These are phyloP conservation scores for Tricholauxania praeusta DNA, from an alignment of 2,888 invertebrate genomes.

Conservation along the genomic window DNA sequence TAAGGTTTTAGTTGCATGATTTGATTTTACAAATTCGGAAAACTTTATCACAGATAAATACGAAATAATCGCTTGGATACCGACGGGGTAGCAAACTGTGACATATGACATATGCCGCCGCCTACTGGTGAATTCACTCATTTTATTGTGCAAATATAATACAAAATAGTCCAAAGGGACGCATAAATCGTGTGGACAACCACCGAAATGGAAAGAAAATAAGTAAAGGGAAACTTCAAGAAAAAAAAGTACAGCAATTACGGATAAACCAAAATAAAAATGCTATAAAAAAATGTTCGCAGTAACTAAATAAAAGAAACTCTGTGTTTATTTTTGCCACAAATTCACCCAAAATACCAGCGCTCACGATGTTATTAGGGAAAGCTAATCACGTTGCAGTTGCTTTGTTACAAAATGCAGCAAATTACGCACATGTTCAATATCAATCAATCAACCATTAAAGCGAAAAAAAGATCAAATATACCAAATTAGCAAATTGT, in stretches of 20 bases:
- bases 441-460: conserved; percentile 26
- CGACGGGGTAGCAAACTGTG: conserved; percentile 27
- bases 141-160: conserved; percentile 20
- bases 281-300: neutral
- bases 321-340: conserved; percentile 25
- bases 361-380: conserved; percentile 6
- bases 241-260: neutral
- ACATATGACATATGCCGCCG: conserved; percentile 51
- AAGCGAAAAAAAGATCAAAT: conserved; percentile 20
- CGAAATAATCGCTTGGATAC: neutral
- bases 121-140: conserved; percentile 24
- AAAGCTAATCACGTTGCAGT: conserved; percentile 55
- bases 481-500: conserved; percentile 5
- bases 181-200: conserved; percentile 6
- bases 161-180: conserved; percentile 16
- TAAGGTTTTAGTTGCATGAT: conserved; percentile 33
- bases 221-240: neutral
- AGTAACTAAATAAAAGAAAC: neutral
- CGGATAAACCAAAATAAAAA: neutral
- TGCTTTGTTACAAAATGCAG: conserved; percentile 47
- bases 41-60: neutral
- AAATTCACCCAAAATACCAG: conserved; percentile 37
- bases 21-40: conserved; percentile 33
- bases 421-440: conserved; percentile 58
- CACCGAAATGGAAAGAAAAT: conserved; percentile 10